Conservation (phyloP, 2,797 vertebrate genomes). For the Euthynnus affinis region DNA sequence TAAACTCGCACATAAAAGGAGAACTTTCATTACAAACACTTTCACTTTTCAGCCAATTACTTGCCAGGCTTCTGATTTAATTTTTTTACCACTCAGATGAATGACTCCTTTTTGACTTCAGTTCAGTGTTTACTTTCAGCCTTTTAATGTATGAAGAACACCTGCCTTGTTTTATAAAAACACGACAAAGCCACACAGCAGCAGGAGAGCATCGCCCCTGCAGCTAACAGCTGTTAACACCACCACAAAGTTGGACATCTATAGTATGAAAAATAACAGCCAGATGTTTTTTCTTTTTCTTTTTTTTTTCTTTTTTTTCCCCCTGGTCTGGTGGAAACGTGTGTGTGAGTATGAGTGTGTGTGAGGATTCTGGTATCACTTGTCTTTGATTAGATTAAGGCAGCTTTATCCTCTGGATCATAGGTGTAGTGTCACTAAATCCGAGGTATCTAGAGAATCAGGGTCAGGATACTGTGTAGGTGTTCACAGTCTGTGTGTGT, state of each 20-base stretch:
- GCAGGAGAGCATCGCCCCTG: slow-evolving; percentile 69
- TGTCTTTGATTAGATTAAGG: slow-evolving; percentile 68
- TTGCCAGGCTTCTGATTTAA: not conserved
- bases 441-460: slow-evolving; percentile 50
- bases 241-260: slow-evolving; percentile 46
- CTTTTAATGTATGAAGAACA: slow-evolving; percentile 41
- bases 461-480: slow-evolving; percentile 34
- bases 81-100: slow-evolving; percentile 1
- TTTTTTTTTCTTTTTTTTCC: slow-evolving; percentile 11
- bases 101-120: slow-evolving; percentile 15
- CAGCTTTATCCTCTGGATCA: slow-evolving; percentile 61
- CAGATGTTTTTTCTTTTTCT: slow-evolving; percentile 53
- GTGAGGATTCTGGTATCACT: slow-evolving; percentile 44
- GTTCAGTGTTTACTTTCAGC: slow-evolving; percentile 11
- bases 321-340: slow-evolving; percentile 13
- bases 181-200: slow-evolving; percentile 51
- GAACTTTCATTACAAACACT: not conserved
- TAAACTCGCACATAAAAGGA: not conserved
- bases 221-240: slow-evolving; percentile 78
- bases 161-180: slow-evolving; percentile 48
- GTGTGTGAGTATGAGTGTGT: slow-evolving; percentile 6
- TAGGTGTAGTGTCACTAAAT: slow-evolving; percentile 60
- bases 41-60: slow-evolving; percentile 5
- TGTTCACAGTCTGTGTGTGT: slow-evolving; percentile 15
- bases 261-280: slow-evolving; percentile 60